phyloP scores from a whole-genome alignment of 2,113 vertebrate genomes.

The Pygathrix nemaeus region DNA sequence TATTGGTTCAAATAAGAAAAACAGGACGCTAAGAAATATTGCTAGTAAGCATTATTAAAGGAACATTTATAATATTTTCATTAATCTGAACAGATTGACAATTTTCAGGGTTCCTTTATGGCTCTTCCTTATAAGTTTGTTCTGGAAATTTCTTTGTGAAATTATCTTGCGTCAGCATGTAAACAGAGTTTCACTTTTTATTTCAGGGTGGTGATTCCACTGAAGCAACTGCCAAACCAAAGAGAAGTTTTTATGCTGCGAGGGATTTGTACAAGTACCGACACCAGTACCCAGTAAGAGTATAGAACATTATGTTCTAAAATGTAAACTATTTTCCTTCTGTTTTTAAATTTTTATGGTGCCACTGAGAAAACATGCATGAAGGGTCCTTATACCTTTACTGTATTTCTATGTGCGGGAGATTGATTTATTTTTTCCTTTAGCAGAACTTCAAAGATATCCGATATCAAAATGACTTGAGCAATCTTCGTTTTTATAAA shows the following conservation, averaged over 20 bases:
- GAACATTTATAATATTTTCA: slow-evolving; percentile 5
- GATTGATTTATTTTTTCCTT: slow-evolving; percentile 77
- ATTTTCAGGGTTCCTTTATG: neutral
- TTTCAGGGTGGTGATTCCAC: slow-evolving; percentile 88
- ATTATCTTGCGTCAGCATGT: neutral
- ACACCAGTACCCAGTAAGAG: slow-evolving; percentile 96
- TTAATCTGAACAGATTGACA: neutral
- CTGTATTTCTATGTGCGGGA: neutral
- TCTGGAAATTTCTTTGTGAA: slow-evolving; percentile 31
- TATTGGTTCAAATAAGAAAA: neutral
- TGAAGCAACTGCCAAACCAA: slow-evolving; percentile 91
- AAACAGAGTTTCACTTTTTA: slow-evolving; percentile 65
- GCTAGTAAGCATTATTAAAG: neutral
- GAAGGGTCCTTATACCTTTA: neutral
- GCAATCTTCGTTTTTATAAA: slow-evolving; percentile 98
- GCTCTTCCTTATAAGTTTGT: neutral
- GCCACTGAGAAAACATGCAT: neutral
- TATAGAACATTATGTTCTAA: slow-evolving; percentile 20
- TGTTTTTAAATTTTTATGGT: slow-evolving; percentile 12
- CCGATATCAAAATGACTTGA: slow-evolving; percentile 93
- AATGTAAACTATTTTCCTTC: slow-evolving; percentile 12
- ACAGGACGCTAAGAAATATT: neutral
- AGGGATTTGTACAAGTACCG: slow-evolving; percentile 98
- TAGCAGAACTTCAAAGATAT: slow-evolving; percentile 94
- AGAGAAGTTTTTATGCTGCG: slow-evolving; percentile 98